Percentiles rank a stretch among this genome's conserved stretches.
Conservation (phyloP, 2,888 invertebrate species). For the Craniophora ligustri region DNA sequence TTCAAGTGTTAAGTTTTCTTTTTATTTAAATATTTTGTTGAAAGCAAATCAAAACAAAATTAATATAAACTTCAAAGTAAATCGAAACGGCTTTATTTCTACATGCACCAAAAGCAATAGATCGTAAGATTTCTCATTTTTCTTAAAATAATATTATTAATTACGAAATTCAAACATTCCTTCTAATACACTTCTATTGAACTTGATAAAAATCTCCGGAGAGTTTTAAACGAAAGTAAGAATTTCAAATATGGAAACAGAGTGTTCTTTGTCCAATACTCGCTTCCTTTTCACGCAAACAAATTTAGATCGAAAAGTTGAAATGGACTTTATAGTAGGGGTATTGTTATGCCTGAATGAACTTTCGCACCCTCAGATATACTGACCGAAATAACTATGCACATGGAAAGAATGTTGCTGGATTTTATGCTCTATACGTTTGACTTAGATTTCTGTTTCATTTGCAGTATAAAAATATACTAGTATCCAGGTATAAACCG, state of each 20-base stretch:
- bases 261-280: slow-evolving; percentile 30
- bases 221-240: slow-evolving; percentile 28
- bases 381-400: slow-evolving; percentile 67
- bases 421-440: slow-evolving; percentile 41
- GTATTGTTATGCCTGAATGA: slow-evolving; percentile 68
- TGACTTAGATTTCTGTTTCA: slow-evolving; percentile 29
- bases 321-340: slow-evolving; percentile 64
- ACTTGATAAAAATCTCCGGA: slow-evolving; percentile 24
- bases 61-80: not conserved
- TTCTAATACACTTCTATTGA: slow-evolving; percentile 36
- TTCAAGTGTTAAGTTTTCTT: too few species aligned
- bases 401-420: slow-evolving; percentile 38
- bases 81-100: slow-evolving; percentile 3
- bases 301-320: slow-evolving; percentile 59
- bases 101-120: not conserved
- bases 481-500: slow-evolving; percentile 22
- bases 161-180: slow-evolving; percentile 13
- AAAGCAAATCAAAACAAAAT: too few species aligned
- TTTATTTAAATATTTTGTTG: too few species aligned
- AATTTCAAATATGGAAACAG: slow-evolving; percentile 28
- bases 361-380: slow-evolving; percentile 67
- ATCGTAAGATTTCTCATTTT: slow-evolving; percentile 2
- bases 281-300: slow-evolving; percentile 42
- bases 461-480: slow-evolving; percentile 11
- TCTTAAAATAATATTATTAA: slow-evolving; percentile 25